A percentile compares a stretch with the other conserved stretches of the same genome.
Evolutionary conservation across 2,888 invertebrate species (phyloP).

Genomic region (Eristalinus sepulchralis): DNA sequence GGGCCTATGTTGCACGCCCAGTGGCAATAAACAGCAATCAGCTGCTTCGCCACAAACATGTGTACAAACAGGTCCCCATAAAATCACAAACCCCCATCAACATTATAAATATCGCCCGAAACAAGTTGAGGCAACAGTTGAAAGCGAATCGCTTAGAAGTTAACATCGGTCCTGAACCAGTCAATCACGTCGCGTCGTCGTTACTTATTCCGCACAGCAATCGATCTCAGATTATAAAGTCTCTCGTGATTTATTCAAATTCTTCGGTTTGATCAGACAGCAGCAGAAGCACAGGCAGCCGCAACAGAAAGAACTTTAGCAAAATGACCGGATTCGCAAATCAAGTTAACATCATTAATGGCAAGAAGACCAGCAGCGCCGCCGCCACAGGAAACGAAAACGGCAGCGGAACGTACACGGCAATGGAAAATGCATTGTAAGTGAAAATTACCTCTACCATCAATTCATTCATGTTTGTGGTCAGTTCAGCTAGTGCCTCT

Average conservation of each 20-base stretch:
- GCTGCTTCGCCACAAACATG: slow-evolving; percentile 52
- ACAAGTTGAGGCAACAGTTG: slow-evolving; percentile 70
- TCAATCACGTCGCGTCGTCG: background rate
- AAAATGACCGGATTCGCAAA: slow-evolving; percentile 75
- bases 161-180: slow-evolving; percentile 36
- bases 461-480: background rate
- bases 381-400: slow-evolving; percentile 64
- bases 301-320: background rate
- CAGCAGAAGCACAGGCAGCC: too few species aligned
- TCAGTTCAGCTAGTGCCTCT: background rate
- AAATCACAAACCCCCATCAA: slow-evolving; percentile 30
- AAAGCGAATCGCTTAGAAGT: slow-evolving; percentile 44
- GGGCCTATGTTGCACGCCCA: slow-evolving; percentile 33
- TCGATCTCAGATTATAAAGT: background rate
- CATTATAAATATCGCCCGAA: slow-evolving; percentile 66
- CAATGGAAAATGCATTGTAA: slow-evolving; percentile 75
- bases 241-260: background rate
- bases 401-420: slow-evolving; percentile 74
- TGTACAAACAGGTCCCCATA: slow-evolving; percentile 28
- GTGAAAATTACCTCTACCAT: slow-evolving; percentile 54
- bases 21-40: slow-evolving; percentile 59
- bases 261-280: background rate
- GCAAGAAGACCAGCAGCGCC: slow-evolving; percentile 61
- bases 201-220: background rate
- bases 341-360: slow-evolving; percentile 68